Conservation (phyloP, 2,113 vertebrate genomes). For the Sorex fumeus region DNA sequence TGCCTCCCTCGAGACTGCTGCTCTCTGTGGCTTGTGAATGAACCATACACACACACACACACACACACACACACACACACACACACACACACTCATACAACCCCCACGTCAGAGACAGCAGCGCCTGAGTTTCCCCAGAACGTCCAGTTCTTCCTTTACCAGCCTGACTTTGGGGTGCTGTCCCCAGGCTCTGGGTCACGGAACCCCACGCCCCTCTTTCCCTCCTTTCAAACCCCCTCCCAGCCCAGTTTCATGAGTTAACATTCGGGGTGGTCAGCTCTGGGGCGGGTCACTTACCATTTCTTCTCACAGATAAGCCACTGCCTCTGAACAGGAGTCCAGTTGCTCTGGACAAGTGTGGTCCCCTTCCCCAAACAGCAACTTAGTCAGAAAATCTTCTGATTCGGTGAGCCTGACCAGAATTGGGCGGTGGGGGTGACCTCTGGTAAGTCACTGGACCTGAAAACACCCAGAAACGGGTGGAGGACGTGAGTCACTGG, state of each 20-base stretch:
- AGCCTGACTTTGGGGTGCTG: not conserved
- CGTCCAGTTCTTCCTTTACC: not conserved
- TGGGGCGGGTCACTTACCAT: not conserved
- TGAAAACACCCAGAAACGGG: not conserved
- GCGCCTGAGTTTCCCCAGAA: slow-evolving; percentile 1
- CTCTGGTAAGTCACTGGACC: not conserved
- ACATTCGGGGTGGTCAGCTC: not conserved
- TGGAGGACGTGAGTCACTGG: slow-evolving; percentile 39
- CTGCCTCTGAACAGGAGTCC: slow-evolving; percentile 55
- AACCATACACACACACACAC: not conserved
- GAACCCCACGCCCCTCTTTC: not conserved
- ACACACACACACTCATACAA: no score
- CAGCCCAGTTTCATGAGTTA: not conserved
- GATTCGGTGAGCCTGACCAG: slow-evolving; percentile 65
- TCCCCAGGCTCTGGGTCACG: not conserved
- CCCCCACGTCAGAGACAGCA: not conserved
- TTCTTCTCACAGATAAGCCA: slow-evolving; percentile 13
- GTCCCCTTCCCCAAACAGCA: slow-evolving; percentile 6
- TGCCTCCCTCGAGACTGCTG: not conserved
- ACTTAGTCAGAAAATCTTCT: slow-evolving; percentile 44
- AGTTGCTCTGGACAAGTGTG: not conserved
- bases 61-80: no score
- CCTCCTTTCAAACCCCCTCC: no score
- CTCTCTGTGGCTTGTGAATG: not conserved
- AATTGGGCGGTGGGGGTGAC: slow-evolving; percentile 16